Conservation (phyloP, 2,888 invertebrate genomes). For the Cremastinae sp. region DNA sequence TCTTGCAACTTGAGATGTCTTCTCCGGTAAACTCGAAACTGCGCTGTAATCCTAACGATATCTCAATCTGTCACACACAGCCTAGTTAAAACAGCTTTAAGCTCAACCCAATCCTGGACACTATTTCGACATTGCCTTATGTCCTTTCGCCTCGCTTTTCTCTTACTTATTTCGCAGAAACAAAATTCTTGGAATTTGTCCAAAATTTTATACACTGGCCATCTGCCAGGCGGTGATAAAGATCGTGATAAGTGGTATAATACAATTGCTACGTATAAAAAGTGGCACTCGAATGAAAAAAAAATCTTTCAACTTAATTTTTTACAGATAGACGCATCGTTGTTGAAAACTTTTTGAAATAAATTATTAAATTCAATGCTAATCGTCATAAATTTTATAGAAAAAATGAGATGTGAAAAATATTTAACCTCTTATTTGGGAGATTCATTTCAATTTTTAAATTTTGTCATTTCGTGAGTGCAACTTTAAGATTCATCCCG, state of each 20-base stretch:
- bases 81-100: not conserved
- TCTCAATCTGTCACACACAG: constrained; percentile 37
- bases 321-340: no score
- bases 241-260: constrained; percentile 40
- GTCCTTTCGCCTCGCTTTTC: not conserved
- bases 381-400: no score
- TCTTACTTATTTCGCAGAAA: constrained; percentile 8
- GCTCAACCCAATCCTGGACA: constrained; percentile 16
- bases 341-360: no score
- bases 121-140: constrained; percentile 23
- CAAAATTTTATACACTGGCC: constrained; percentile 55
- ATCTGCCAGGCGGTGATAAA: constrained; percentile 44
- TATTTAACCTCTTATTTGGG: no score
- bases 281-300: constrained; percentile 2
- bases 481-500: constrained; percentile 15
- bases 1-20: no score
- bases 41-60: constrained; percentile 27
- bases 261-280: not conserved
- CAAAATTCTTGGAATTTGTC: constrained; percentile 36
- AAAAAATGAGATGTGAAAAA: no score
- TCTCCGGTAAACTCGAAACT: constrained; percentile 18
- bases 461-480: constrained; percentile 19
- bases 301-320: not conserved
- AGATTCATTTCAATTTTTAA: no score
- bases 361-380: no score